Base-by-base conservation (phyloP, 2,113 vertebrate genomes). In the Gymnarchus niloticus region DNA sequence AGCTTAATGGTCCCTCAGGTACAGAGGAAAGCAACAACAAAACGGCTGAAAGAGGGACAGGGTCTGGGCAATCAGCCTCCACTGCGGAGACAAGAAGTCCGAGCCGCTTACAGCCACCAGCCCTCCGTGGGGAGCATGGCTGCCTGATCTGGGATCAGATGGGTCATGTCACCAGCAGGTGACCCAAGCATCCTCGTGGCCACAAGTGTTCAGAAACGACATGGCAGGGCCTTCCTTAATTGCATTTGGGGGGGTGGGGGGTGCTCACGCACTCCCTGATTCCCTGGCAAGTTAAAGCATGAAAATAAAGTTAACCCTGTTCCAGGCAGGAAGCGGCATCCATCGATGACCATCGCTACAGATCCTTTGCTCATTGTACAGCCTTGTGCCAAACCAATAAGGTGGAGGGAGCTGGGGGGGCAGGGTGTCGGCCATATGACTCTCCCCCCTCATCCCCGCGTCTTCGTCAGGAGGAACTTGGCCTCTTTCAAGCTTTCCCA, bases 1-100 rank as follows among this genome's bases (percentile, higher is more conserved):
- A 95, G 94, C 93, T 95, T 95, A 95, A 95, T 95, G 93, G 93
- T 94, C 94, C 94, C 94, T 87, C 80, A 93, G 93, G 93, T 92
- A 89, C 89, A 87, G 87, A 84, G 91, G 89, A 90, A 91, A 93
- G 92, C 90, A 94, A 94, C 93, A 95, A 95, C 94, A 93, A 95
- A 94, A 94, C 91, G 93, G 91, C 91, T 93, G 91, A 92, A 92
- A 93, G 92, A 93, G 92, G 93, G 91, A 92, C 92, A 91, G 92
- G 92, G 91, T 93, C 92, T 92, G 93, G 92, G 94, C 94, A 92
- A 93, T 91, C 91, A 91, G 87, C 87, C 90, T 91, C 88, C 90
- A 41, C 82, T 69, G 49, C 86, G 46, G 77, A 48, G 85, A 85
- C 90, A 83, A 69, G 76, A 83, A 52, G 61, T 86, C 89, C 86